Base-by-base conservation (phyloP, 2,113 vertebrate genomes). In the Nettapus auritus region DNA sequence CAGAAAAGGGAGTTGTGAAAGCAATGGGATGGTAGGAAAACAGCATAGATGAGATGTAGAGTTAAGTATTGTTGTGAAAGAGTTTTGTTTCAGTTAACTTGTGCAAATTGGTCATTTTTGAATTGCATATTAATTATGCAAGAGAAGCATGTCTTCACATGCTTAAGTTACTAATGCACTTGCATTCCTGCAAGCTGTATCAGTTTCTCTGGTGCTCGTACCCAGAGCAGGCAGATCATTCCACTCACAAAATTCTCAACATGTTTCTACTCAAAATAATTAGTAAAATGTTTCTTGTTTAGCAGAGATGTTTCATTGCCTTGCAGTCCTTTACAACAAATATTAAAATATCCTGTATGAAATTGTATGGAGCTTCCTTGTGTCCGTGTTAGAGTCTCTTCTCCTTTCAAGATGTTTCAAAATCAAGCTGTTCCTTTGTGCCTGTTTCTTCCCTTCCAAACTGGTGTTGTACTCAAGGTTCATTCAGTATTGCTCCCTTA, bases 51-150 rank as follows among this genome's bases (percentile, higher is more conserved):
- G 2, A 34, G 53, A 33, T 1, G 2, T 60, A 46, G 42, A 50
- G 7, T 68, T 55, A 83, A 67, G 74, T 46, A 80, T 80, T 16
- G 17, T 91, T 91, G 44, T 82, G 92, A 91, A 89, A 84, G 60
- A 66, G 31, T 67, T 73, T 68, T 86, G 44, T 81, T 95, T 90
- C 64, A 90, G 36, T 75, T 46, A 81, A 81, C 52, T 82, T 94
- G 46, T 59, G 77, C 31, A 50, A 86, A 86, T 92, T 71, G 50
- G 40, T 74, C 50, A 29, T 74, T 94, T 84, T n/a, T 40, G 88
- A 66, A 69, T 80, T 46, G 75, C 5, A 2, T 46, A 33, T 77
- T 57, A 69, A n/a, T 55, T 63, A 70, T 15, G 59, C 70, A 93
- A 93, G 85, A 86, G 82, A 55, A 88, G 55, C 90, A 13, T 59